Percentiles rank a stretch among this genome's conserved stretches.
phyloP scores from a whole-genome alignment of 2,888 invertebrate species.

The Orchesellides sinensis region DNA sequence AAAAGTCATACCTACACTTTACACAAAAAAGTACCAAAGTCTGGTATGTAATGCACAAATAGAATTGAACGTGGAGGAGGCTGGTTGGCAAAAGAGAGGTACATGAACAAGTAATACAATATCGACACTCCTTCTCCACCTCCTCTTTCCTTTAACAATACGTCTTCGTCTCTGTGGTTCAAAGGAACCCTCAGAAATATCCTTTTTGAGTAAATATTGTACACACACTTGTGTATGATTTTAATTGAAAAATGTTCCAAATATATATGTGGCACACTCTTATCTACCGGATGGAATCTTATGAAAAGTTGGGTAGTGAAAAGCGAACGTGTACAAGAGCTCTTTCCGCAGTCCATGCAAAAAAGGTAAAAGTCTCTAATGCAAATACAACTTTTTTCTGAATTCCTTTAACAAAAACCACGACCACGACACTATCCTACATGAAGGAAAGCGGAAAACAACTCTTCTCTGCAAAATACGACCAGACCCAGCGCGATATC shows the following conservation, averaged over 20 bases:
- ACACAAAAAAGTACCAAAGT: not conserved
- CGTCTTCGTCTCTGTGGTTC: too few species aligned
- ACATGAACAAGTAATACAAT: not conserved
- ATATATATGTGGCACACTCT: too few species aligned
- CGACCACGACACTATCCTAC: constrained; percentile 1
- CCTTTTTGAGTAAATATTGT: too few species aligned
- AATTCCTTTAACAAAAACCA: not conserved
- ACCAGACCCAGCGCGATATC: too few species aligned
- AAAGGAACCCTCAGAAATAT: not conserved
- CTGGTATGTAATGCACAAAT: not conserved
- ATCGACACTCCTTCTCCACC: not conserved
- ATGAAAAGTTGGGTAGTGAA: too few species aligned
- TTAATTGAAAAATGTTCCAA: too few species aligned
- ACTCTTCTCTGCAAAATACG: too few species aligned
- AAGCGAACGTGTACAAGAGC: too few species aligned
- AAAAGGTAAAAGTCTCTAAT: not conserved
- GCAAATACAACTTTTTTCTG: not conserved
- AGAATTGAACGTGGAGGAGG: constrained; percentile 4
- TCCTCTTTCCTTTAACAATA: not conserved
- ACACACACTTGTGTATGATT: too few species aligned
- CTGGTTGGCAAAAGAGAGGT: not conserved
- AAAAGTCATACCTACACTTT: not conserved
- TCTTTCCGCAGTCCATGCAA: not conserved
- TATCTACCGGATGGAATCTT: too few species aligned
- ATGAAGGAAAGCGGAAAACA: not conserved